Conservation (phyloP, 2,113 vertebrate genomes). For the Dasypus novemcinctus region DNA sequence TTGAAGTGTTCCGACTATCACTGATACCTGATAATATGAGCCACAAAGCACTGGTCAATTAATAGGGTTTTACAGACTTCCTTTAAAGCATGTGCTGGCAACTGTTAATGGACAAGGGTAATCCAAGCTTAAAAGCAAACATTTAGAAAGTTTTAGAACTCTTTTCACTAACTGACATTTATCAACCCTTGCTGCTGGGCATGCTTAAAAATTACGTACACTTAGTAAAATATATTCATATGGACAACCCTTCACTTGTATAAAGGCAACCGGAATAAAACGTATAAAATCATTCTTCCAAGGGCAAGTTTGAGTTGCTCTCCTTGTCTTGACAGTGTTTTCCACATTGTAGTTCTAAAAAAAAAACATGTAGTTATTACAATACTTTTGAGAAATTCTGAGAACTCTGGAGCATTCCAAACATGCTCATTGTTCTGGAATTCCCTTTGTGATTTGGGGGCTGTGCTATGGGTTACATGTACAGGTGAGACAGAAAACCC, state of each 20-base stretch:
- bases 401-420: neutral
- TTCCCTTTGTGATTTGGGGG: neutral
- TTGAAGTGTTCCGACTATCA: neutral
- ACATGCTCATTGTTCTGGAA: neutral
- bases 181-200: neutral
- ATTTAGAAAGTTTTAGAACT: neutral
- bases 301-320: neutral
- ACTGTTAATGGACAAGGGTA: neutral
- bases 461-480: neutral
- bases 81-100: neutral
- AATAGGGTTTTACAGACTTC: neutral
- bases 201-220: neutral
- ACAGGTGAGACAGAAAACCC: neutral
- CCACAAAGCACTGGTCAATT: neutral
- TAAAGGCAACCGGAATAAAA: neutral
- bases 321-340: neutral
- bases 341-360: neutral
- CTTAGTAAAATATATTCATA: neutral
- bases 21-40: neutral
- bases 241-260: neutral
- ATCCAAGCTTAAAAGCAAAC: slow-evolving; percentile 21
- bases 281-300: neutral
- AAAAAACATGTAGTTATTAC: neutral
- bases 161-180: neutral
- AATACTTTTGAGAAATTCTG: neutral